These are phyloP conservation scores for Papilio protenor DNA, from an alignment of 2,888 invertebrate genomes.

Conservation along the genomic window DNA sequence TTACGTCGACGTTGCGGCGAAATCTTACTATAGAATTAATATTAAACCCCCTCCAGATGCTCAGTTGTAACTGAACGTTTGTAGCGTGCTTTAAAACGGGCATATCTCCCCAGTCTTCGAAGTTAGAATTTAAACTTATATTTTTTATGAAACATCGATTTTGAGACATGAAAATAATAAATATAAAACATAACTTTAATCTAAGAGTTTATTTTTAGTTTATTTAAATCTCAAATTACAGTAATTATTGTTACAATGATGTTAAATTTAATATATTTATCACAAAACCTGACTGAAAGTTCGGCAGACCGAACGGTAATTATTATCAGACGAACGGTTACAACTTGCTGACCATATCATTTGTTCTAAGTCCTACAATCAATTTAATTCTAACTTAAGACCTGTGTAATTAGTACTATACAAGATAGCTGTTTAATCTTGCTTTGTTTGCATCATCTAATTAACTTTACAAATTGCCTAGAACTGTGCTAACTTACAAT, in stretches of 20 bases:
- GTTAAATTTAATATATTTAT: background rate
- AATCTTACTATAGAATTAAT: slow-evolving; percentile 20
- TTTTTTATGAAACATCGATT: background rate
- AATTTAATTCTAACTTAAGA: slow-evolving; percentile 36
- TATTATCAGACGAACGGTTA: slow-evolving; percentile 34
- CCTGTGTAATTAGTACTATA: slow-evolving; percentile 29
- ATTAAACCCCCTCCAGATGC: background rate
- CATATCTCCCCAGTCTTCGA: background rate
- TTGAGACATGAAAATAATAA: too few relatives aligned
- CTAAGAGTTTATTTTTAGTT: too few relatives aligned
- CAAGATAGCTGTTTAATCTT: background rate
- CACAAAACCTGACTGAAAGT: background rate
- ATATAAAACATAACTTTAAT: too few relatives aligned
- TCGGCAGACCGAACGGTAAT: slow-evolving; percentile 29
- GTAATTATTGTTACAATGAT: too few relatives aligned
- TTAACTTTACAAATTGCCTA: background rate
- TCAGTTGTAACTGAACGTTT: too few relatives aligned
- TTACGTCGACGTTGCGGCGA: slow-evolving; percentile 20
- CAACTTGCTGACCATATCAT: slow-evolving; percentile 38
- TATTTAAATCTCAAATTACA: too few relatives aligned
- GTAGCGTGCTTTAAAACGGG: too few relatives aligned
- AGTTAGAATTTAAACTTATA: background rate
- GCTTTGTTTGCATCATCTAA: background rate
- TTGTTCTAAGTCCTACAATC: slow-evolving; percentile 34
- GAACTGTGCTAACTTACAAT: background rate